Evolutionary conservation across 92 coral and sea anemone species (phyloP), one percentile per base, ranked within the genome.

Genomic region (Hydrozoanthus gracilis): DNA sequence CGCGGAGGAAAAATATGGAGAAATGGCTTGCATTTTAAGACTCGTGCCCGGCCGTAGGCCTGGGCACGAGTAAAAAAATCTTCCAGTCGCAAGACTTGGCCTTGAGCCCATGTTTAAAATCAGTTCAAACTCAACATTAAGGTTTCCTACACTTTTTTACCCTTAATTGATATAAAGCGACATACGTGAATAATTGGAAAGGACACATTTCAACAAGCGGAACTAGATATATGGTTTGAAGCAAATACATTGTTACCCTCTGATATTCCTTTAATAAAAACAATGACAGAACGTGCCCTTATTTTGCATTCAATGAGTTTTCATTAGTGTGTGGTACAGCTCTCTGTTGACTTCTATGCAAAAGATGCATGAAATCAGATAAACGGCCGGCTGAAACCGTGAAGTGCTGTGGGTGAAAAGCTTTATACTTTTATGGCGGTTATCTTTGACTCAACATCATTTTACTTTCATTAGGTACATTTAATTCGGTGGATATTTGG

Each of bases 31-130:
- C n/a, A n/a, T n/a, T n/a, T n/a, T n/a, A n/a, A n/a, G n/a, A n/a
- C n/a, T n/a, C n/a, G n/a, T n/a, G n/a, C n/a, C n/a, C n/a, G n/a
- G n/a, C n/a, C n/a, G n/a, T n/a, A n/a, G n/a, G n/a, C n/a, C n/a
- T n/a, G n/a, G n/a, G n/a, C n/a, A n/a, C n/a, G n/a, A n/a, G n/a
- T n/a, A n/a, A n/a, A n/a, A n/a, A n/a, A n/a, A n/a, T n/a, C n/a
- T n/a, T n/a, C 51, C 60, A 47, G 16, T 44, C 4, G 18, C 75
- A 67, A 45, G 50, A 51, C 46, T 17, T 15, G 48, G 11, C 7
- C 66, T 48, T 13, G 73, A 49, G 11, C 85, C 85, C 85, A 80
- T 74, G 85, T 46, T 80, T 58, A 65, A 8, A 16, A 18, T 51
- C 20, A 46, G 16, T 9, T 16, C 7, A 14, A 14, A 64, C 73